Conservation (phyloP, 2,797 vertebrate species). For the Denticeps clupeoides region DNA sequence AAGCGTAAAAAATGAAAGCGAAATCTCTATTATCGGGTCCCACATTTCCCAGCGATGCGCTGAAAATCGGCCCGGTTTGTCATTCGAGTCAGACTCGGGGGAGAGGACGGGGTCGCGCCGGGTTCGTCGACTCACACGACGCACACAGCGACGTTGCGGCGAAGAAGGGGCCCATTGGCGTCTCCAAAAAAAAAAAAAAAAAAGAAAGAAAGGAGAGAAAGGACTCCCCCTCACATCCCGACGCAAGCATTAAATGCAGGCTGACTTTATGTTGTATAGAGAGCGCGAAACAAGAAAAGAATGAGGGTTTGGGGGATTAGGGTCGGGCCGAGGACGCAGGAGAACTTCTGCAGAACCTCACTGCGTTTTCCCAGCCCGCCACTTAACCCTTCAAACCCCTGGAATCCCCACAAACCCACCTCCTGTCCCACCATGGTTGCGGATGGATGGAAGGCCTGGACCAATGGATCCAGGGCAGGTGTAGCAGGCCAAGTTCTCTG, state of each 20-base stretch:
- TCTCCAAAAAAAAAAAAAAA: too few species aligned
- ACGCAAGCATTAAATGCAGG: conserved; percentile 99
- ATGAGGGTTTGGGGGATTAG: conserved; percentile 73
- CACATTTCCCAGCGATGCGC: conserved; percentile 96
- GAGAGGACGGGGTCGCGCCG: conserved; percentile 90
- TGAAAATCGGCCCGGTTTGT: conserved; percentile 95
- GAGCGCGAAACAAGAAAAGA: conserved; percentile 72
- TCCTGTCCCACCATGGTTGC: too few species aligned
- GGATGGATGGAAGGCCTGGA: too few species aligned
- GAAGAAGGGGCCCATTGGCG: conserved; percentile 76
- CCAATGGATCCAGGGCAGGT: too few species aligned
- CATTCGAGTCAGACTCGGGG: conserved; percentile 94
- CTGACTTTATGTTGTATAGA: conserved; percentile 99
- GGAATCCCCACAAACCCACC: background rate
- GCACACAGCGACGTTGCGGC: conserved; percentile 85
- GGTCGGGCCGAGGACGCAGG: conserved; percentile 68
- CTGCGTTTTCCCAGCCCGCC: conserved; percentile 39
- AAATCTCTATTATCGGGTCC: conserved; percentile 99
- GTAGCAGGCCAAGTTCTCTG: too few species aligned
- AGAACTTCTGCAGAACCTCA: conserved; percentile 79
- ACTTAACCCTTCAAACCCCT: conserved; percentile 50
- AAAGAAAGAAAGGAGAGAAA: conserved; percentile 16
- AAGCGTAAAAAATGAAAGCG: conserved; percentile 99
- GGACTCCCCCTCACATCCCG: conserved; percentile 77
- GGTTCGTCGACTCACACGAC: conserved; percentile 98